Evolutionary conservation across 2,797 vertebrate genomes (phyloP).

Genomic region (Parauchenoglanis punctatus): DNA sequence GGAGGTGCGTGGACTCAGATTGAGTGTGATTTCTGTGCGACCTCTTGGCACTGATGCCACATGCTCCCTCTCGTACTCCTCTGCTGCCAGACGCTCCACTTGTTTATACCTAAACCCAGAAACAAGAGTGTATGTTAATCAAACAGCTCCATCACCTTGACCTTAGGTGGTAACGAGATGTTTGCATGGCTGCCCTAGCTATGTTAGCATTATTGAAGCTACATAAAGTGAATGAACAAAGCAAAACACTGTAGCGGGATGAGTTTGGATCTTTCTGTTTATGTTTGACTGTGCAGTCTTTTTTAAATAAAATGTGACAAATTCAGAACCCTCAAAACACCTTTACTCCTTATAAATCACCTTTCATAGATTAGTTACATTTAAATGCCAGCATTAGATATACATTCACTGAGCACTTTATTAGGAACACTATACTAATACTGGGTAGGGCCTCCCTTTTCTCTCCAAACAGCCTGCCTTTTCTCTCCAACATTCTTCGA

Average conservation of each 20-base stretch:
- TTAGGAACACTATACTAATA: not conserved
- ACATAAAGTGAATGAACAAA: not conserved
- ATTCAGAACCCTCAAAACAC: not conserved
- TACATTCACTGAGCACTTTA: not conserved
- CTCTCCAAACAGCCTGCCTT: not conserved
- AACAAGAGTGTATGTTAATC: not conserved
- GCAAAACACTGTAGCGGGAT: not conserved
- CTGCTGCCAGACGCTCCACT: constrained; percentile 86
- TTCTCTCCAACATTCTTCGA: not conserved
- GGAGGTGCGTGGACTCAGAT: constrained; percentile 80
- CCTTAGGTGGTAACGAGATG: not conserved
- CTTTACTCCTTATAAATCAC: not conserved
- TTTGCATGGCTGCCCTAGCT: not conserved
- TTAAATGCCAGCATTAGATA: not conserved
- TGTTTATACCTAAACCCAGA: constrained; percentile 85
- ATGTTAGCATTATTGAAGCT: not conserved
- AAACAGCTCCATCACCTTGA: constrained; percentile 6
- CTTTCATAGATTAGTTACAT: not conserved
- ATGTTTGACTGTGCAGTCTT: not conserved
- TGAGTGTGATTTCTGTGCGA: constrained; percentile 89
- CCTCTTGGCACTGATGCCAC: constrained; percentile 76
- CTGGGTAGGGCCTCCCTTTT: not conserved
- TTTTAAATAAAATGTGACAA: not conserved
- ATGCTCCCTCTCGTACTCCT: constrained; percentile 86
- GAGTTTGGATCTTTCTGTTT: not conserved